Conservation (phyloP, 2,797 vertebrate species). For the Lepus townsendii region DNA sequence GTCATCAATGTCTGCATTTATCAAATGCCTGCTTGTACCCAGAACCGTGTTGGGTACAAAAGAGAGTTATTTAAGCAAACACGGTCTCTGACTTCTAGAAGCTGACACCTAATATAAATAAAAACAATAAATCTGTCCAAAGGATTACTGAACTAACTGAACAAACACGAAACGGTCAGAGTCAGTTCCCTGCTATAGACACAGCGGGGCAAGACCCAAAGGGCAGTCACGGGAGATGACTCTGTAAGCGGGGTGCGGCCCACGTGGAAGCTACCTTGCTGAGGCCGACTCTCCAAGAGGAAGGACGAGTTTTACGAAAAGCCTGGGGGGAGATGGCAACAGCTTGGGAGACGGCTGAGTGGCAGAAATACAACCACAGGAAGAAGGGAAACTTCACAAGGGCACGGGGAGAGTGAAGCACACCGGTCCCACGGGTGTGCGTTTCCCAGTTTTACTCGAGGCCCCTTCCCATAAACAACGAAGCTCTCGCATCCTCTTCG, state of each 20-base stretch:
- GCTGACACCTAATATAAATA: constrained; percentile 80
- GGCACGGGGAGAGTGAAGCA: background rate
- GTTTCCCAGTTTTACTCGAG: constrained; percentile 21
- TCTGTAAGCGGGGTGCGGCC: constrained; percentile 58
- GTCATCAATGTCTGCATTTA: constrained; percentile 68
- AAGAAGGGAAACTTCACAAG: constrained; percentile 43
- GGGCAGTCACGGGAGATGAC: constrained; percentile 76
- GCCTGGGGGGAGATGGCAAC: background rate
- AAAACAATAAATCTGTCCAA: constrained; percentile 81
- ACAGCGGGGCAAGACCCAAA: constrained; percentile 11
- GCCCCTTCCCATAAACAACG: constrained; percentile 11
- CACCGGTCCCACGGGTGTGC: background rate
- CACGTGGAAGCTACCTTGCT: constrained; percentile 29
- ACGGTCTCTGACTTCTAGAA: constrained; percentile 66
- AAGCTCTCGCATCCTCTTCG: background rate
- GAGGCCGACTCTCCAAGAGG: background rate
- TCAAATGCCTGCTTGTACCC: constrained; percentile 65
- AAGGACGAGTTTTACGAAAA: constrained; percentile 19
- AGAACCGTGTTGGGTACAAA: constrained; percentile 55
- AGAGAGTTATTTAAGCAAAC: constrained; percentile 75
- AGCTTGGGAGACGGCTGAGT: background rate
- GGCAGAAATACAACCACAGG: constrained; percentile 27
- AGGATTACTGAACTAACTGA: constrained; percentile 78
- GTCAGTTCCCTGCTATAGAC: constrained; percentile 45
- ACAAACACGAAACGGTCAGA: constrained; percentile 67